A percentile compares a stretch with the other conserved stretches of the same genome.
Conservation (phyloP, 2,888 invertebrate species). For the Drosophila algonquin region DNA sequence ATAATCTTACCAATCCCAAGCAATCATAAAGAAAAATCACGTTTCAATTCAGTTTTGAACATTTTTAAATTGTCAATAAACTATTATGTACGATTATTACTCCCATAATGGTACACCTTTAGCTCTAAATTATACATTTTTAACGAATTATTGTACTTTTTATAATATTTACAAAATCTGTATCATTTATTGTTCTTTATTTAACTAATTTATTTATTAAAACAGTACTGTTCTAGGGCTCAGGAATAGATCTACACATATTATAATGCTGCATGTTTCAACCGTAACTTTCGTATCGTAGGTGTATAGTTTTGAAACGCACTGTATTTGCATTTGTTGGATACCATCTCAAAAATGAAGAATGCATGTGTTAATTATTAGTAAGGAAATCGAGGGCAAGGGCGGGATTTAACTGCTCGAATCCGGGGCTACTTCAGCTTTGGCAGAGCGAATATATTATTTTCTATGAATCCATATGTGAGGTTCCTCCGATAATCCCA, state of each 20-base stretch:
- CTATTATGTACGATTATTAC: not conserved
- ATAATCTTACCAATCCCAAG: not conserved
- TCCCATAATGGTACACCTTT: not conserved
- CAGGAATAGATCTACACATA: not conserved
- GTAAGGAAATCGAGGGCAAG: conserved; percentile 61
- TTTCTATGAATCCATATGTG: conserved; percentile 79
- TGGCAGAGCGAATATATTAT: conserved; percentile 78
- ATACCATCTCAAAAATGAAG: conserved; percentile 3
- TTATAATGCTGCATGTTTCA: not conserved
- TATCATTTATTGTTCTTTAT: not conserved
- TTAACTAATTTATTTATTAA: not conserved
- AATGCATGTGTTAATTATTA: conserved; percentile 13
- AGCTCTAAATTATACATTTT: not conserved
- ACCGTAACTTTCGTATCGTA: not conserved
- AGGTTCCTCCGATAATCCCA: conserved; percentile 78
- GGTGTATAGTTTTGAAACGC: not conserved
- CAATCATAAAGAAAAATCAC: not conserved
- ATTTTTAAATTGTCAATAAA: not conserved
- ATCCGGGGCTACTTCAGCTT: conserved; percentile 48
- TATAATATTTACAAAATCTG: conserved; percentile 1
- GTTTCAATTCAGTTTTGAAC: not conserved
- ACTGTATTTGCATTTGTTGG: not conserved
- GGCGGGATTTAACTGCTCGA: conserved; percentile 1
- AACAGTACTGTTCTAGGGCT: not conserved
- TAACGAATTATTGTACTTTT: not conserved